Percentiles rank a stretch among this genome's conserved stretches.
Evolutionary conservation across 2,797 vertebrate species (phyloP).

Genomic region (Rhinoraja longicauda): DNA sequence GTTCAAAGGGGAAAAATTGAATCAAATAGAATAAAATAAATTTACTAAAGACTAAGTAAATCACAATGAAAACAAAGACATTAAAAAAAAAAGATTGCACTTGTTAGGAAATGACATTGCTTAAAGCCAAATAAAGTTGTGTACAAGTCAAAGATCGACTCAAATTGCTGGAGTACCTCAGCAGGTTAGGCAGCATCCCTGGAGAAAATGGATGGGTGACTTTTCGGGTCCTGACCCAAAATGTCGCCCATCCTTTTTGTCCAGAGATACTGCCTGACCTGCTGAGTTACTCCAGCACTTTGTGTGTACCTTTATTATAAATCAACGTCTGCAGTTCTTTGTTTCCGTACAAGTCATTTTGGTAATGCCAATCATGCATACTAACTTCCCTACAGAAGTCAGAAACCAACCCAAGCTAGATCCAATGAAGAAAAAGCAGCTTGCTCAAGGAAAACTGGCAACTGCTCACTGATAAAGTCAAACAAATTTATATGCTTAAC

Average conservation of each 20-base stretch:
- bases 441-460: not conserved
- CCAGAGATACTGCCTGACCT: too few species aligned
- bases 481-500: not conserved
- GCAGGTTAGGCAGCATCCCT: too few species aligned
- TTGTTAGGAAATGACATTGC: not conserved
- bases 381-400: not conserved
- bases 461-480: not conserved
- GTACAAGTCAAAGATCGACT: not conserved
- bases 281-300: too few species aligned
- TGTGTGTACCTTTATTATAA: too few species aligned
- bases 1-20: not conserved
- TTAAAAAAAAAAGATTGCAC: too few species aligned
- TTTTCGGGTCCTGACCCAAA: too few species aligned
- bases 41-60: not conserved
- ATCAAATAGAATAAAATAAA: not conserved
- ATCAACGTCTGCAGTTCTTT: too few species aligned
- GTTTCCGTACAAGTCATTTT: not conserved
- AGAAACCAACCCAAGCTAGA: not conserved
- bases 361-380: not conserved
- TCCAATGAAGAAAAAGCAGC: not conserved
- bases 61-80: not conserved
- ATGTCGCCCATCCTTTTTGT: too few species aligned
- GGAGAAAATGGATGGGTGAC: too few species aligned
- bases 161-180: too few species aligned
- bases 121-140: not conserved